Evolutionary conservation across 2,113 vertebrate genomes (phyloP).

Genomic region (Falcunculus frontatus): DNA sequence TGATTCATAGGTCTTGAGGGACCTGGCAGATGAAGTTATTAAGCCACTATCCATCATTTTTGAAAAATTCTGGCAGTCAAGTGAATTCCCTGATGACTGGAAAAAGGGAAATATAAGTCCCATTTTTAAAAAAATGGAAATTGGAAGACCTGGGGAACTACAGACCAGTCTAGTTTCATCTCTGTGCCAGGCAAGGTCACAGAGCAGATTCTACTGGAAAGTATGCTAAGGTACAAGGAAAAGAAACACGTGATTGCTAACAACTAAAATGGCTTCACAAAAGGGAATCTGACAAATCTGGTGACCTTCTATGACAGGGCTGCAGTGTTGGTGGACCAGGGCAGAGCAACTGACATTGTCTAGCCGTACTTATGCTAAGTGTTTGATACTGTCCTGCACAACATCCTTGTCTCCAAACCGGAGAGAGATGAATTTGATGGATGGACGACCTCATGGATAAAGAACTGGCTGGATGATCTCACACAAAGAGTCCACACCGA

Average conservation of each 20-base stretch:
- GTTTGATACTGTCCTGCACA: not conserved
- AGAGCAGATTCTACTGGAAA: not conserved
- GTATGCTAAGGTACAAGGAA: not conserved
- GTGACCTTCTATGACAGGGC: not conserved
- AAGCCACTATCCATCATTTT: not conserved
- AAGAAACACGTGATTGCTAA: rapidly evolving
- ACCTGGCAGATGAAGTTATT: not conserved
- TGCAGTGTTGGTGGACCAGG: not conserved
- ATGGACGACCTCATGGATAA: not conserved
- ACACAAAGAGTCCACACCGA: rapidly evolving
- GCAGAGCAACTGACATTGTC: not conserved
- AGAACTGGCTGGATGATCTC: not conserved
- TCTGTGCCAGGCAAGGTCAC: not conserved
- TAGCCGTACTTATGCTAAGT: not conserved
- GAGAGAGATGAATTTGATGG: not conserved
- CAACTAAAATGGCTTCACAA: not conserved
- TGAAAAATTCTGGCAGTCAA: not conserved
- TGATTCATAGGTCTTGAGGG: rapidly evolving
- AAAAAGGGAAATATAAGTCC: not conserved
- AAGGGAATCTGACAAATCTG: not conserved
- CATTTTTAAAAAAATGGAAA: not conserved
- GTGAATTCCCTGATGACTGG: not conserved
- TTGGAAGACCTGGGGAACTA: not conserved
- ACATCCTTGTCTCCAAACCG: not conserved
- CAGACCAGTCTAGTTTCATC: not conserved